Evolutionary conservation across 2,797 vertebrate species (phyloP).

Genomic region (Ptychobarbus kaznakovi): DNA sequence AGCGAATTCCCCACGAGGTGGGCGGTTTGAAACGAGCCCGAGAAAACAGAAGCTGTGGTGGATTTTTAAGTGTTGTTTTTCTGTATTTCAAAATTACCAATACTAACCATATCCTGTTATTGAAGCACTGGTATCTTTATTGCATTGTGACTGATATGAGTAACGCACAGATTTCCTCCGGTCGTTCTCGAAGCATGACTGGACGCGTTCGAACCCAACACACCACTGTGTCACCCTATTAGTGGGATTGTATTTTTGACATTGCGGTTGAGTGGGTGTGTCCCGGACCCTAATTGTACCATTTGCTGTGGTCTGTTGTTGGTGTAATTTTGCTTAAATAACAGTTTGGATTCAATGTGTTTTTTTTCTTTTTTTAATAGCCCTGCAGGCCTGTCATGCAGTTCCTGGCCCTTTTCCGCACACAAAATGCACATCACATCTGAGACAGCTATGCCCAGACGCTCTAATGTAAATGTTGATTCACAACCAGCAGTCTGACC

Average conservation of each 20-base stretch:
- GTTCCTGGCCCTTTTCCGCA: conserved; percentile 45
- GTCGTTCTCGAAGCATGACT: conserved; percentile 69
- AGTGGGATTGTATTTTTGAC: conserved; percentile 76
- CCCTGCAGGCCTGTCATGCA: conserved; percentile 72
- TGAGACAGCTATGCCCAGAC: too few species aligned
- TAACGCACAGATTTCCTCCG: conserved; percentile 55
- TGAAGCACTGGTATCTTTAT: conserved; percentile 77
- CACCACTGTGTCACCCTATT: conserved; percentile 82
- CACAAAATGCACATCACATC: conserved; percentile 56
- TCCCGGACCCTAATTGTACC: conserved; percentile 82
- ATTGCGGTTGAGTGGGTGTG: conserved; percentile 78
- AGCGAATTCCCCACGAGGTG: conserved; percentile 56
- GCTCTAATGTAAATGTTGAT: conserved; percentile 51
- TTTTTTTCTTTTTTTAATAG: conserved; percentile 70
- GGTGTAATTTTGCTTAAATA: conserved; percentile 81
- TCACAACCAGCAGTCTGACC: conserved; percentile 42
- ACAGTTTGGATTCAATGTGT: conserved; percentile 80
- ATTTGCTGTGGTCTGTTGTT: conserved; percentile 84
- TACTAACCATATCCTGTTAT: conserved; percentile 83
- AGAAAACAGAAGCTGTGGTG: conserved; percentile 75
- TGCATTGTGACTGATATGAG: conserved; percentile 67
- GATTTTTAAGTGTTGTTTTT: conserved; percentile 78
- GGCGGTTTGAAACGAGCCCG: conserved; percentile 58
- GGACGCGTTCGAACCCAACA: conserved; percentile 75
- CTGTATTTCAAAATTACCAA: conserved; percentile 75